A percentile compares a stretch with the other conserved stretches of the same genome.
Evolutionary conservation across 1,140 invertebrate species (phyloP).

Genomic region (Eufriesea mexicana): DNA sequence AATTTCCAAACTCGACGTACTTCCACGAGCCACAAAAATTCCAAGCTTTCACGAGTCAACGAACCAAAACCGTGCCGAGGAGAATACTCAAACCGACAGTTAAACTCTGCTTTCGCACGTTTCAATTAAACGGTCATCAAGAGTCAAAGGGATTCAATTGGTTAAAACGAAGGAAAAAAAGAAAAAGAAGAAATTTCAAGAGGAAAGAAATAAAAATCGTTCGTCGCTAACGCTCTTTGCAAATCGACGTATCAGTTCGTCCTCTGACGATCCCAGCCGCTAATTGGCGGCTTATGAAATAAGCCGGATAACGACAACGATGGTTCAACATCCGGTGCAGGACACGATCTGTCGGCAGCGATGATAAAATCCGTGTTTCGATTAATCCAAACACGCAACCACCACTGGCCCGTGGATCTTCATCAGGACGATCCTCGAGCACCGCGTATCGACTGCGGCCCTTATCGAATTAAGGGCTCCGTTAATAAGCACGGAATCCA

Average conservation of each 20-base stretch:
- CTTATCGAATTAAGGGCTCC: constrained; percentile 11
- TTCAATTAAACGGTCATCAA: constrained; percentile 12
- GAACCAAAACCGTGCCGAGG: too few species aligned
- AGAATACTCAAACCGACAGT: neutral
- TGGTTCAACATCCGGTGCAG: neutral
- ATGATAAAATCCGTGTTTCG: neutral
- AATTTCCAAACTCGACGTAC: too few species aligned
- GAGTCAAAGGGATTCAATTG: neutral
- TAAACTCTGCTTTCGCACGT: neutral
- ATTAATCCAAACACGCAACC: neutral
- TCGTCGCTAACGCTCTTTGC: neutral
- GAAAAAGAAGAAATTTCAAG: neutral
- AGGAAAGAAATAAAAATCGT: neutral
- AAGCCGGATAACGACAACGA: neutral
- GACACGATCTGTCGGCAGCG: neutral
- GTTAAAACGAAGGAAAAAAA: neutral
- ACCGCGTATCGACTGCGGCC: neutral
- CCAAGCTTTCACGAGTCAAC: too few species aligned
- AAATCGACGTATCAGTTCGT: neutral
- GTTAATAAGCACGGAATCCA: constrained; percentile 19
- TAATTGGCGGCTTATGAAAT: neutral
- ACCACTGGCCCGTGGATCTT: neutral
- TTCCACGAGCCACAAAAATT: too few species aligned
- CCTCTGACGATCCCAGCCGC: neutral
- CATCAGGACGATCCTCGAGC: neutral